phyloP scores from a whole-genome alignment of 1,140 invertebrate genomes.

The Sitodiplosis mosellana region DNA sequence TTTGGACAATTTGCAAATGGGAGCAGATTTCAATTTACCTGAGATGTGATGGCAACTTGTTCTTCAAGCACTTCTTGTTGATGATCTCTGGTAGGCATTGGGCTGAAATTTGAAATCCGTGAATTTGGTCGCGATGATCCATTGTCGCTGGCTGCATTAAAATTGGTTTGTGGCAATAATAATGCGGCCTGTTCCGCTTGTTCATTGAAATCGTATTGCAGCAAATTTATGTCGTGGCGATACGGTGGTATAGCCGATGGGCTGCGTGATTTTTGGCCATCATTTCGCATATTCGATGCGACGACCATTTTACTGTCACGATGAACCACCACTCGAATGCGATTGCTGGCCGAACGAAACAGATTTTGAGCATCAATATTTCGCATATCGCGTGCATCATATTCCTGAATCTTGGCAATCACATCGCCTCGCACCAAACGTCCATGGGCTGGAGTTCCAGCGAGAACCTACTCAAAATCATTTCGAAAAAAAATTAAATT shows the following conservation, averaged over 20 bases:
- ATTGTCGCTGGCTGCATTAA: slow-evolving; percentile 14
- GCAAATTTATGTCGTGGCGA: slow-evolving; percentile 10
- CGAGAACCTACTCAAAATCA: slow-evolving; percentile 30
- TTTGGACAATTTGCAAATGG: too few relatives aligned
- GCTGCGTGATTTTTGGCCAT: slow-evolving; percentile 9
- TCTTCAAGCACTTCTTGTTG: slow-evolving; percentile 25
- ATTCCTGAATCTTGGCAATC: slow-evolving; percentile 73
- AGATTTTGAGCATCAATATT: slow-evolving; percentile 81
- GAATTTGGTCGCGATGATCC: slow-evolving; percentile 5
- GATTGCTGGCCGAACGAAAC: slow-evolving; percentile 60
- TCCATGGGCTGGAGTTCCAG: slow-evolving; percentile 55
- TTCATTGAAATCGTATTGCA: background rate
- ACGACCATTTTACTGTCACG: slow-evolving; percentile 24
- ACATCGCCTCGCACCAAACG: slow-evolving; percentile 73
- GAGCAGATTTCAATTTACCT: too few relatives aligned
- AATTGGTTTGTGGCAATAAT: slow-evolving; percentile 20
- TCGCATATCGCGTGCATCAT: slow-evolving; percentile 63
- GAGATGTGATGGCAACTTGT: slow-evolving; percentile 23
- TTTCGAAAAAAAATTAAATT: too few relatives aligned
- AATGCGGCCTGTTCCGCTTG: slow-evolving; percentile 18
- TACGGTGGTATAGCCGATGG: slow-evolving; percentile 15
- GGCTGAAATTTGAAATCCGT: slow-evolving; percentile 7
- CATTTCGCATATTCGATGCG: slow-evolving; percentile 17
- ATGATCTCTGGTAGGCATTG: slow-evolving; percentile 23
- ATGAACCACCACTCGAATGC: slow-evolving; percentile 43